phyloP scores from a whole-genome alignment of 2,113 vertebrate genomes.

The Oryzias woworae region DNA sequence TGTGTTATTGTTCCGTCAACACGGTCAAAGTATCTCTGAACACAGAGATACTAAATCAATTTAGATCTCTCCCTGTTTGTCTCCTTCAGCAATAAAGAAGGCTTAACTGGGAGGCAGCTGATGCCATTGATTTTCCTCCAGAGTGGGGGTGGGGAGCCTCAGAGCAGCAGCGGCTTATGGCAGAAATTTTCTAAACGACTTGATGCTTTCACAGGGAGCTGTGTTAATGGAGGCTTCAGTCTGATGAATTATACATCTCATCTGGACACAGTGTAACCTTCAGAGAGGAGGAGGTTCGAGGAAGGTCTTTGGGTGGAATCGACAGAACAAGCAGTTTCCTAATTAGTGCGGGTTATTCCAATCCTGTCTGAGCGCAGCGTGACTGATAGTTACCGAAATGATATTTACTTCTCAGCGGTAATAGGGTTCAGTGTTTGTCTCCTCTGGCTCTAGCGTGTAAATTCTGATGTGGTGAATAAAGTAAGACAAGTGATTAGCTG shows the following conservation, averaged over 20 bases:
- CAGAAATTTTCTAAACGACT: constrained; percentile 64
- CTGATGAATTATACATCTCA: constrained; percentile 42
- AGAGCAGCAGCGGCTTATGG: constrained; percentile 53
- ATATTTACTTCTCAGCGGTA: constrained; percentile 47
- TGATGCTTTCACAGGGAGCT: constrained; percentile 56
- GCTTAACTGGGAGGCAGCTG: constrained; percentile 55
- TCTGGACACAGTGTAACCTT: constrained; percentile 55
- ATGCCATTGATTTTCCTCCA: constrained; percentile 68
- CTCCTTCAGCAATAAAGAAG: constrained; percentile 57
- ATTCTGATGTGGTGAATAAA: constrained; percentile 44
- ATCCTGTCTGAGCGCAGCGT: constrained; percentile 28
- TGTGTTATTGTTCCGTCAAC: constrained; percentile 45
- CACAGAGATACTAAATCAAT: constrained; percentile 76
- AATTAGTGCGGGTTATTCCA: constrained; percentile 50
- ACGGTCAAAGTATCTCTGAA: constrained; percentile 58
- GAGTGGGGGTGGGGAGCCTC: constrained; percentile 39
- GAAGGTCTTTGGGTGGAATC: constrained; percentile 25
- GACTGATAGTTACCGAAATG: constrained; percentile 21
- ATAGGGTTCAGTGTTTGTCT: constrained; percentile 42
- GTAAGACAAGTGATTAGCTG: constrained; percentile 21
- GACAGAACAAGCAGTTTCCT: constrained; percentile 30
- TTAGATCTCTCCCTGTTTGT: constrained; percentile 59
- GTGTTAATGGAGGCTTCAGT: constrained; percentile 51
- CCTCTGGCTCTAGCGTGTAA: constrained; percentile 36
- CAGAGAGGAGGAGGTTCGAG: constrained; percentile 34